A percentile compares a stretch with the other conserved stretches of the same genome.
These are phyloP conservation scores for Gallinago nigripennis DNA, from an alignment of 2,797 vertebrate species.

Conservation along the genomic window DNA sequence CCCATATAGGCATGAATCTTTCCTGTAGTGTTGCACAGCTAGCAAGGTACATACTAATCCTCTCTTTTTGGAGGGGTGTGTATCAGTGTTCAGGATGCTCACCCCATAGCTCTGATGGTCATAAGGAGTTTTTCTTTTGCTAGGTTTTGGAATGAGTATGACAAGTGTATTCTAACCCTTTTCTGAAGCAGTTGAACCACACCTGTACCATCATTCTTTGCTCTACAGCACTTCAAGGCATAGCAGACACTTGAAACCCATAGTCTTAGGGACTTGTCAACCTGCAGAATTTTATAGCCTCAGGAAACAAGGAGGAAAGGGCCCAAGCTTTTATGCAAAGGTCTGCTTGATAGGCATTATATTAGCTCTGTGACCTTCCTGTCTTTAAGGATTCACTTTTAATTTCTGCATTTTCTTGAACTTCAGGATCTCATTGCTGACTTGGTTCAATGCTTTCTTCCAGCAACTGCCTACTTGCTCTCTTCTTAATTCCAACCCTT, in stretches of 20 bases:
- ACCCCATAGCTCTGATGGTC: background rate
- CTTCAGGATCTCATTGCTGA: background rate
- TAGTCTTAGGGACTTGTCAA: background rate
- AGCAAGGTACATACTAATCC: background rate
- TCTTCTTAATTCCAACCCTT: background rate
- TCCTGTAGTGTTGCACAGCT: background rate
- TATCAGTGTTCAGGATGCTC: background rate
- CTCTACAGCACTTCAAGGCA: background rate
- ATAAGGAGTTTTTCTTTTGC: background rate
- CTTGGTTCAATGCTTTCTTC: background rate
- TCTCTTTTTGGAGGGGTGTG: background rate
- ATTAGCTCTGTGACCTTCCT: background rate
- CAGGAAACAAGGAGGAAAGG: background rate
- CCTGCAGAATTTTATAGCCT: background rate
- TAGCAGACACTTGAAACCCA: background rate
- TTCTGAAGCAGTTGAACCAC: background rate
- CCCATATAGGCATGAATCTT: background rate
- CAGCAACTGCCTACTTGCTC: background rate
- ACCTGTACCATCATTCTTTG: background rate
- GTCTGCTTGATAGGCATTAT: background rate
- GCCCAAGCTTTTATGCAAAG: background rate
- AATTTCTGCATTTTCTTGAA: background rate
- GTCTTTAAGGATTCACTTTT: background rate
- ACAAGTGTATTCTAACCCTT: background rate
- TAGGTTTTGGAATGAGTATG: background rate